Evolutionary conservation across 2,797 vertebrate genomes (phyloP), one percentile per base, ranked within the genome.

Genomic region (Myripristis jacobus): DNA sequence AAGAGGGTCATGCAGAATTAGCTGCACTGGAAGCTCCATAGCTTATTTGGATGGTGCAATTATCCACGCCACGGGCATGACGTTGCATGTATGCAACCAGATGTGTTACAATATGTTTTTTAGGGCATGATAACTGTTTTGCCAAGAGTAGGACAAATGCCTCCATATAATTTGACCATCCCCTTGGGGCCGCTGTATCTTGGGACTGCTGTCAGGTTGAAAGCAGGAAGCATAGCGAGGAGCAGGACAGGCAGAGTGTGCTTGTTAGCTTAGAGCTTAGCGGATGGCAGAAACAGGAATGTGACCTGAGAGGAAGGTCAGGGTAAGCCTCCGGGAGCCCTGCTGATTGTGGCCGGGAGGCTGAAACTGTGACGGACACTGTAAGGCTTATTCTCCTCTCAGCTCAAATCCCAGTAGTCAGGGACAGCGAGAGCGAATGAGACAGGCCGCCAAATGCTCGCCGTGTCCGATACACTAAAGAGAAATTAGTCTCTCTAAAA

Each of bases 251-350:
- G 43, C 21, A 25, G 44, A 22, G 71, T 56, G 75, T 29, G 53
- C 79, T 77, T 79, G 75, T 91, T 88, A 75, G 77, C 61, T 80
- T n/a, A 62, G 70, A 75, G 67, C 83, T 85, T 73, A 60, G 77
- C 53, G 80, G 71, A 74, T 62, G 66, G 73, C 54, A 70, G 81
- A 77, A 46, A 51, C 60, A 27, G 70, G 59, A 70, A 70, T 67
- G 65, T 74, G 72, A 85, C 87, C 77, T 66, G 52, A 75, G 51
- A 71, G 46, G 74, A 90, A 91, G 89, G 90, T 92, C 86, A 77
- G 73, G 71, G 62, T 53, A 86, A 80, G 77, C 81, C 65, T 70
- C 53, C 1, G 9, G 73, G 77, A 79, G 77, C 73, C 58, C 48
- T 44, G 19, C 72, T 9, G 21, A 69, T 79, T 67, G 65, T 62